phyloP scores from a whole-genome alignment of 2,797 vertebrate species.

The Sarcophilus harrisii region DNA sequence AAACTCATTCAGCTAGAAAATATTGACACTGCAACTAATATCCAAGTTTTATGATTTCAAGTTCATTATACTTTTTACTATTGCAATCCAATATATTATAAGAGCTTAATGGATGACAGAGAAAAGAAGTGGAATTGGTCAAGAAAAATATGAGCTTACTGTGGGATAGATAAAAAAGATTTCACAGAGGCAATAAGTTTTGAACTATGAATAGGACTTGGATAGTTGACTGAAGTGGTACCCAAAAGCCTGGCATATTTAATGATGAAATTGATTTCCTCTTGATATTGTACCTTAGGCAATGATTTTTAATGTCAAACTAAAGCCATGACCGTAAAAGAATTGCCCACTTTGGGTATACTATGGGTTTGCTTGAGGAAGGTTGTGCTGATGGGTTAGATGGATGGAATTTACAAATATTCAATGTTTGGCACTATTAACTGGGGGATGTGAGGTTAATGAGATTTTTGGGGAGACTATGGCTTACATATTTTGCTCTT shows the following conservation, averaged over 20 bases:
- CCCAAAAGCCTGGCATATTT: background rate
- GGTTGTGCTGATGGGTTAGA: background rate
- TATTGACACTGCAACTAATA: background rate
- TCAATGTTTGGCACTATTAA: background rate
- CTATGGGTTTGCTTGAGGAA: background rate
- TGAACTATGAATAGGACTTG: background rate
- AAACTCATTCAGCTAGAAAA: background rate
- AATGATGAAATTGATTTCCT: slow-evolving; percentile 10
- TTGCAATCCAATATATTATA: background rate
- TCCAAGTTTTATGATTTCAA: background rate
- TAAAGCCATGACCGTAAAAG: background rate
- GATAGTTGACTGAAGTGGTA: background rate
- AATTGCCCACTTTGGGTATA: background rate
- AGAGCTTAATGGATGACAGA: background rate
- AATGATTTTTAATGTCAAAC: slow-evolving; percentile 1
- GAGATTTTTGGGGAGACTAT: background rate
- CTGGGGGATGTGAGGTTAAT: background rate
- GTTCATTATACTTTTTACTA: background rate
- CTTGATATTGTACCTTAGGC: background rate
- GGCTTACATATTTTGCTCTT: background rate
- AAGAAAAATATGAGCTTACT: background rate
- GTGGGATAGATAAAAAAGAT: background rate
- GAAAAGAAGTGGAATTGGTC: background rate
- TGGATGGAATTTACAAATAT: background rate
- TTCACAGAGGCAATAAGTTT: background rate